These are phyloP conservation scores for Onychomys leucogaster DNA, from an alignment of 2,797 vertebrate species.

Conservation along the genomic window DNA sequence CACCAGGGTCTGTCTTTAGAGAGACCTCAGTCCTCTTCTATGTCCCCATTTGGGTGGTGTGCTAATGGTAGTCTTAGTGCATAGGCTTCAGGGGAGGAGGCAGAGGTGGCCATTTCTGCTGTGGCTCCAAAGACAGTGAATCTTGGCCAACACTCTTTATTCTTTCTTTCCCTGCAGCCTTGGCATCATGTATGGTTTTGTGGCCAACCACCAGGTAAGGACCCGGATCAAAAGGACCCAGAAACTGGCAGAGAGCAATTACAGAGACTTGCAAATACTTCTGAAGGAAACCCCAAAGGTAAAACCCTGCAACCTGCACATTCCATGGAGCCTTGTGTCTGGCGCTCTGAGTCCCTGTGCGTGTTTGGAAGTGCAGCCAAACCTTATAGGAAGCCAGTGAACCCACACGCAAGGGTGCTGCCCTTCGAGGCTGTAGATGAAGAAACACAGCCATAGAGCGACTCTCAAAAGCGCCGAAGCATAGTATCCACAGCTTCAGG, in stretches of 20 bases:
- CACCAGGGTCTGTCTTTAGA: background rate
- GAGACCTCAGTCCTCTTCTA: background rate
- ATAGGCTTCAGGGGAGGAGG: background rate
- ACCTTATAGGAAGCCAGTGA: background rate
- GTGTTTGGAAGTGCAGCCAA: background rate
- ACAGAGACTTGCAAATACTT: slow-evolving; percentile 94
- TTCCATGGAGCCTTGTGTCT: fast-evolving
- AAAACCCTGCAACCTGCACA: slow-evolving; percentile 68
- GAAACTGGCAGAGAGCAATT: slow-evolving; percentile 94
- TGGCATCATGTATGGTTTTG: slow-evolving; percentile 94
- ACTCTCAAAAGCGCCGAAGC: background rate
- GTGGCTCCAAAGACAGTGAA: fast-evolving
- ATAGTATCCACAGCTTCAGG: background rate
- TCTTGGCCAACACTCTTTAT: background rate
- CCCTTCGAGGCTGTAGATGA: background rate
- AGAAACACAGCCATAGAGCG: background rate
- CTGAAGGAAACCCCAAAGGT: slow-evolving; percentile 92
- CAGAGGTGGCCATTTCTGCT: fast-evolving
- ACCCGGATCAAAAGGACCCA: slow-evolving; percentile 91
- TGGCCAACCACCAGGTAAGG: slow-evolving; percentile 95
- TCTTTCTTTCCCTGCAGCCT: slow-evolving; percentile 87
- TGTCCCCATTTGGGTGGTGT: background rate
- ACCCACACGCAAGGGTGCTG: fast-evolving
- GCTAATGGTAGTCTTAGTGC: fast-evolving
- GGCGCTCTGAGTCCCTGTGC: background rate